Conservation (phyloP, 2,113 vertebrate species). For the Melanerpes aurifrons region DNA sequence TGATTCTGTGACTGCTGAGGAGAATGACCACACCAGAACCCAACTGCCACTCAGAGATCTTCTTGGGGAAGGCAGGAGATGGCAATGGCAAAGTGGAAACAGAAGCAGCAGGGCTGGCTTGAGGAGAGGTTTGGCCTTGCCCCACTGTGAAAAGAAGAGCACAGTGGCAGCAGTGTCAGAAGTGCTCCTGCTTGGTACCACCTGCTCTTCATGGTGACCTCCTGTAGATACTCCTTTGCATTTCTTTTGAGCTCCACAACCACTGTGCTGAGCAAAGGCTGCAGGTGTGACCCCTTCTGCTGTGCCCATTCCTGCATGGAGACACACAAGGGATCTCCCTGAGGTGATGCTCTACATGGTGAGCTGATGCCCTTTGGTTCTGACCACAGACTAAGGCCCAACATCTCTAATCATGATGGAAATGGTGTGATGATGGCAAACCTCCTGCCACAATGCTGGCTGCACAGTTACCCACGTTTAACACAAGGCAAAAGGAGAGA, state of each 20-base stretch:
- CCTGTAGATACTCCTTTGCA: not conserved
- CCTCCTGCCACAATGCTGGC: not conserved
- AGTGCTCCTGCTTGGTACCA: not conserved
- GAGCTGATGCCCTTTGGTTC: not conserved
- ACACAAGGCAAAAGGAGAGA: not conserved
- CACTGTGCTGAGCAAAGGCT: not conserved
- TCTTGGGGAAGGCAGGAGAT: too few species aligned
- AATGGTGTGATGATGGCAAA: not conserved
- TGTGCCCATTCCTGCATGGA: not conserved
- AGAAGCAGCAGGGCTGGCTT: not conserved
- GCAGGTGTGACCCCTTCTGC: not conserved
- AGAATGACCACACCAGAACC: too few species aligned
- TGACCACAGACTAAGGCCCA: not conserved
- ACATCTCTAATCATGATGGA: not conserved
- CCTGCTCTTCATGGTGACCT: not conserved
- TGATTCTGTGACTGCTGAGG: too few species aligned
- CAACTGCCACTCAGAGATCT: too few species aligned
- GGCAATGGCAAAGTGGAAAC: not conserved
- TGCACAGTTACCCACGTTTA: not conserved
- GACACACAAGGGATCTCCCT: not conserved
- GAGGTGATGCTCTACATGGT: not conserved
- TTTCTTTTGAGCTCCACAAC: not conserved
- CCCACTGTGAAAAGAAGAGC: not conserved
- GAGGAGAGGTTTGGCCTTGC: not conserved
- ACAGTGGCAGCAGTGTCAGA: not conserved